Percentiles rank a stretch among this genome's conserved stretches.
phyloP scores from a whole-genome alignment of 2,113 vertebrate species.

The Emydura subglobosa region DNA sequence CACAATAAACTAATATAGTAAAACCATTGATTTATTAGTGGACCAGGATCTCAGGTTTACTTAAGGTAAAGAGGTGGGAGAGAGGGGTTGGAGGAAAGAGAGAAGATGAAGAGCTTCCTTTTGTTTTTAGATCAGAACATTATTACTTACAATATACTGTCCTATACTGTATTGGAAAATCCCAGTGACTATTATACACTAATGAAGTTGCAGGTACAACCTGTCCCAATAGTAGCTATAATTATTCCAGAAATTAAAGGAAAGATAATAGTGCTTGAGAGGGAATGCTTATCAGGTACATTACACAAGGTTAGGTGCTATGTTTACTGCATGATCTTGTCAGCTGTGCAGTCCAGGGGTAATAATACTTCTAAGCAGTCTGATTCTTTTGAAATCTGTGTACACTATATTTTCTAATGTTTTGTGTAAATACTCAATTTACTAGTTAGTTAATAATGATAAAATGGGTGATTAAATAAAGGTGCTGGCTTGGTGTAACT shows the following conservation, averaged over 20 bases:
- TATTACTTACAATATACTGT: not conserved
- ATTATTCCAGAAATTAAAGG: slow-evolving; percentile 6
- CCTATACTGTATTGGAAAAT: not conserved
- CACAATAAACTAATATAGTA: not conserved
- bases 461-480: slow-evolving; percentile 45
- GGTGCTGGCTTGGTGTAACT: slow-evolving; percentile 4
- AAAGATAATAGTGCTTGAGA: not conserved
- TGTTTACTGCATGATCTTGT: not conserved
- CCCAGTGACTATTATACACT: not conserved
- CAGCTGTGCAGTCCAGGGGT: not conserved
- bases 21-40: not conserved
- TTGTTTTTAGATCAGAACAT: not conserved
- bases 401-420: not conserved
- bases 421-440: slow-evolving; percentile 28
- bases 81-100: not conserved
- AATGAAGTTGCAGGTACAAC: not conserved
- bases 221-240: not conserved
- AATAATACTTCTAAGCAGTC: not conserved
- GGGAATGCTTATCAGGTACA: not conserved
- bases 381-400: not conserved
- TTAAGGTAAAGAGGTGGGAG: not conserved
- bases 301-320: not conserved
- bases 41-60: not conserved
- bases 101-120: not conserved
- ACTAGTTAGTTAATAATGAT: slow-evolving; percentile 32